These are phyloP conservation scores for Tiliacea aurago DNA, from an alignment of 2,888 invertebrate species.

Conservation along the genomic window DNA sequence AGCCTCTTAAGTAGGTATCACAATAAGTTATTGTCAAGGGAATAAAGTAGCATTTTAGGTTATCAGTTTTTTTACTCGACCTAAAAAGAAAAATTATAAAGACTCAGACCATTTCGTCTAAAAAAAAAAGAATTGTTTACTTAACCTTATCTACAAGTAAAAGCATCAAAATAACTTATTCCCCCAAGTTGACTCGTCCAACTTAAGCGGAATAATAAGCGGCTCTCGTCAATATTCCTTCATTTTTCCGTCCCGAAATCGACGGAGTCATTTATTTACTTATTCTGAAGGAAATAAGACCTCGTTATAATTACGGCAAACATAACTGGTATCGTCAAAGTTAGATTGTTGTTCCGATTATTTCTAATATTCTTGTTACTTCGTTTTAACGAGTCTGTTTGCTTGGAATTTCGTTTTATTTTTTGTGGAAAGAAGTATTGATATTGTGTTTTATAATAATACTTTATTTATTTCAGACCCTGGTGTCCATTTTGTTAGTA, in stretches of 20 bases:
- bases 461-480: too few species aligned
- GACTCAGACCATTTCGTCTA: fast-evolving
- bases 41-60: background rate
- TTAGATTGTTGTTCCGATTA: constrained; percentile 70
- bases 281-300: constrained; percentile 33
- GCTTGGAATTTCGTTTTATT: constrained; percentile 33
- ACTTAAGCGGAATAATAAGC: constrained; percentile 57
- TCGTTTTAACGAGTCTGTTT: constrained; percentile 67
- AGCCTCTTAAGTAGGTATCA: too few species aligned
- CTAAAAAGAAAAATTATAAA: background rate
- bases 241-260: constrained; percentile 31
- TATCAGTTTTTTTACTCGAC: background rate
- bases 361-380: constrained; percentile 66
- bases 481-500: too few species aligned
- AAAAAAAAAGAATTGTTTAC: constrained; percentile 20
- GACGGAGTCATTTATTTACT: constrained; percentile 38
- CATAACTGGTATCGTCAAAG: constrained; percentile 51
- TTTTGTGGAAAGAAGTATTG: background rate
- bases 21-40: background rate
- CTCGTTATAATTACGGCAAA: constrained; percentile 55
- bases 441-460: background rate
- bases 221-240: constrained; percentile 46
- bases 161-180: constrained; percentile 58
- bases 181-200: constrained; percentile 41
- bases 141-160: constrained; percentile 2